Base-by-base conservation (phyloP, 23 tunicate species). In the Diplosoma virens region DNA sequence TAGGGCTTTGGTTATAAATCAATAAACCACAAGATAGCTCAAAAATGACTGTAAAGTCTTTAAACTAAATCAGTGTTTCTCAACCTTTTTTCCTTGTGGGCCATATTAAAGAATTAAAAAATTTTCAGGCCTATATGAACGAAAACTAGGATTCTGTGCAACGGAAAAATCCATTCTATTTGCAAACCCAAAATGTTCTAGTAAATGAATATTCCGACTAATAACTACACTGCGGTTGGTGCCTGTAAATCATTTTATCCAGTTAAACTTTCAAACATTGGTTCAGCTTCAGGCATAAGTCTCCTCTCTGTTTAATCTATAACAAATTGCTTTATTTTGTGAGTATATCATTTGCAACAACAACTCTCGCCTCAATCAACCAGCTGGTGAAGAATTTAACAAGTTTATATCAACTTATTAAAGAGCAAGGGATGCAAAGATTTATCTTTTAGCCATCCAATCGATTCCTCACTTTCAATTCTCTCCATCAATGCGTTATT, bases 201-300 rank as follows among this genome's bases (percentile, higher is more conserved):
- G 64, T 11, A 56, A 56, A 56, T 56, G 64, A 11, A 56, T 5
- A 56, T 9, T 21, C 25, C 20, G 22, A 21, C 18, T 14, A 56
- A 56, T 56, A 23, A 56, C 64, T 56, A 56, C 18, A 56, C 21
- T 56, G 64, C 64, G 25, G 21, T 56, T 56, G 18, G 25, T 56
- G 64, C 20, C 64, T 56, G 5, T 56, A 6, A 56, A 56, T 56
- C 64, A 56, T 20, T 21, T 56, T 56, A 21, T 56, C 25, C 25
- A 56, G 64, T 56, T 56, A 21, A 56, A 9, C 22, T 56, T 56
- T 23, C 64, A 14, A 56, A 56, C 21, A 11, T 56, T 21, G 6
- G 64, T 56, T 56, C 22, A 56, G 18, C 20, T 56, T 56, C 64
- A 56, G 64, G 64, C 22, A 23, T 56, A 56, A 56, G 22, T 56